These are phyloP conservation scores for Actias luna DNA, from an alignment of 2,888 invertebrate genomes.

Conservation along the genomic window DNA sequence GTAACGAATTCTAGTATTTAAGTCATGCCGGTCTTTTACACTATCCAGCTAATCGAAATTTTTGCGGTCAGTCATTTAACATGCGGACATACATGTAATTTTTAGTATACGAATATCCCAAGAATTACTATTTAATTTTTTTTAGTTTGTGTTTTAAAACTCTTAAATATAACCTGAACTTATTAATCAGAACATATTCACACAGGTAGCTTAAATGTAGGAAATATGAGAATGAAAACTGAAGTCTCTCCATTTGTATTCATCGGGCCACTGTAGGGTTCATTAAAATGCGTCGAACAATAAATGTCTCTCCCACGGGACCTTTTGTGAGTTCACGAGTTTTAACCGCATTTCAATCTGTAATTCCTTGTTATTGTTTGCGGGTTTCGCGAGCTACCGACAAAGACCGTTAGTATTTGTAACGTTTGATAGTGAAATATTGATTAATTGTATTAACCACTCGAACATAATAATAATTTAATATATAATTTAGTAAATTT, in stretches of 20 bases:
- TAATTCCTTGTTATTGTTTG: conserved; percentile 56
- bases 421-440: background rate
- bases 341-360: conserved; percentile 72
- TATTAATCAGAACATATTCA: background rate
- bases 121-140: background rate
- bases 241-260: conserved; percentile 65
- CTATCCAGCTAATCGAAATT: no score
- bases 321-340: conserved; percentile 61
- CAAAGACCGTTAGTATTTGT: background rate
- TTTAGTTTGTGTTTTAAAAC: no score
- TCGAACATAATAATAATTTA: background rate
- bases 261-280: conserved; percentile 58
- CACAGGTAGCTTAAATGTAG: background rate
- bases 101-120: background rate
- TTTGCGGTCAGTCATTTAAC: no score
- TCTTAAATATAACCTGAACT: background rate
- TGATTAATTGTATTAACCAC: background rate
- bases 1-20: no score
- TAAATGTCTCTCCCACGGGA: conserved; percentile 63
- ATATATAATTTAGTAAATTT: background rate
- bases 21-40: no score
- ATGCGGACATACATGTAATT: background rate
- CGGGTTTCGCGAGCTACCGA: conserved; percentile 21
- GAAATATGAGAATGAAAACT: conserved; percentile 26
- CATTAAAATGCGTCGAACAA: conserved; percentile 77